Evolutionary conservation across 2,797 vertebrate species (phyloP).

Genomic region (Nothura maculosa): DNA sequence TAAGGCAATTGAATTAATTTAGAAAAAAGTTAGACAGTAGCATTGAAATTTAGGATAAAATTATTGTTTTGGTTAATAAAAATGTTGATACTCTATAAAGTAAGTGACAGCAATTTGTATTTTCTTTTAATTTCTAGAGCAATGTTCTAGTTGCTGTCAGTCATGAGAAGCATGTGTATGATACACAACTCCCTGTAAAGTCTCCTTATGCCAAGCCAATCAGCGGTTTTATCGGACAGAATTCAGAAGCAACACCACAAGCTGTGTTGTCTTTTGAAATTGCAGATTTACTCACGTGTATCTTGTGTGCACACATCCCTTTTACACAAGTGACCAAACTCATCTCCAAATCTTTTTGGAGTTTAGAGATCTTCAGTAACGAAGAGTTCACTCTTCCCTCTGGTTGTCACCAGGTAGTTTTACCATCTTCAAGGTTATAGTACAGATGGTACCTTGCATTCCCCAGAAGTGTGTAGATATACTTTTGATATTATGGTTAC

Average conservation of each 20-base stretch:
- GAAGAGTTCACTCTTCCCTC: background rate
- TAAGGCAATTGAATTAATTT: background rate
- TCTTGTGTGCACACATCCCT: background rate
- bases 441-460: background rate
- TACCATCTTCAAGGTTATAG: background rate
- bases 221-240: background rate
- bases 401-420: background rate
- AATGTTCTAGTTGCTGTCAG: background rate
- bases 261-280: background rate
- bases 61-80: background rate
- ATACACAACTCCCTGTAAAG: background rate
- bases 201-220: rapidly evolving
- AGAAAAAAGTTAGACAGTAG: background rate
- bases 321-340: background rate
- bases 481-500: background rate
- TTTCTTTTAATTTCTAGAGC: background rate
- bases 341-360: background rate
- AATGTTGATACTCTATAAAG: background rate
- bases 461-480: background rate
- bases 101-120: background rate
- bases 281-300: background rate
- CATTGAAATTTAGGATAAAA: background rate
- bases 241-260: background rate
- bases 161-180: background rate
- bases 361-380: background rate